A percentile compares a stretch with the other conserved stretches of the same genome.
phyloP scores from a whole-genome alignment of 2,888 invertebrate species.

The Gymnocheta viridis region DNA sequence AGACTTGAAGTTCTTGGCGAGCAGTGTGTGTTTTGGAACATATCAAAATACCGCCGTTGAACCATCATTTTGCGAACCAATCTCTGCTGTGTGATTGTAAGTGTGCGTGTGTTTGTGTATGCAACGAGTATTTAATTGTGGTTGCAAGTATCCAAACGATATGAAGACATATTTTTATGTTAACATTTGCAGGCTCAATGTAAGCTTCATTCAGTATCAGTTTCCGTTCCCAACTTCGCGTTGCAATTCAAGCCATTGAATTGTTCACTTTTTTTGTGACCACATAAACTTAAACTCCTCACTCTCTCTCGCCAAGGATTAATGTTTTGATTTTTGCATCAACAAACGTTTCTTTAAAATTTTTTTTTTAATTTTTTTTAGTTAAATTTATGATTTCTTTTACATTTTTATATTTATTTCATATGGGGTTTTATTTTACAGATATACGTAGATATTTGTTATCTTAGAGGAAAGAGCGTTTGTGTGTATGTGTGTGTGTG shows the following conservation, averaged over 20 bases:
- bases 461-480: not conserved
- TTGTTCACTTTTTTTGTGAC: not conserved
- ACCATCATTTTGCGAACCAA: conserved; percentile 44
- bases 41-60: conserved; percentile 61
- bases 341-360: conserved; percentile 4
- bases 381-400: conserved; percentile 68
- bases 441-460: conserved; percentile 16
- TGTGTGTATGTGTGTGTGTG: not conserved
- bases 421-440: conserved; percentile 55
- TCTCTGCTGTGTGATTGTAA: not conserved
- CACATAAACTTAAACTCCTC: conserved; percentile 49
- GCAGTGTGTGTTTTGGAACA: conserved; percentile 42
- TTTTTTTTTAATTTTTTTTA: not conserved
- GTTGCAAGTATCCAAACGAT: conserved; percentile 13
- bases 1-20: conserved; percentile 29
- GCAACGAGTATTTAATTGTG: conserved; percentile 7
- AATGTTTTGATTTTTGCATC: conserved; percentile 64
- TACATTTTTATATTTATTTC: conserved; percentile 54
- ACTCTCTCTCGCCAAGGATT: conserved; percentile 57
- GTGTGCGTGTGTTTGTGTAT: not conserved
- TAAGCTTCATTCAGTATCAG: conserved; percentile 54
- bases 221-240: conserved; percentile 63
- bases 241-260: conserved; percentile 6
- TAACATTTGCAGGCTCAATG: conserved; percentile 44
- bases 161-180: conserved; percentile 54